A percentile compares a stretch with the other conserved stretches of the same genome.
phyloP scores from a whole-genome alignment of 2,113 vertebrate genomes.

The Entomyzon cyanotis region DNA sequence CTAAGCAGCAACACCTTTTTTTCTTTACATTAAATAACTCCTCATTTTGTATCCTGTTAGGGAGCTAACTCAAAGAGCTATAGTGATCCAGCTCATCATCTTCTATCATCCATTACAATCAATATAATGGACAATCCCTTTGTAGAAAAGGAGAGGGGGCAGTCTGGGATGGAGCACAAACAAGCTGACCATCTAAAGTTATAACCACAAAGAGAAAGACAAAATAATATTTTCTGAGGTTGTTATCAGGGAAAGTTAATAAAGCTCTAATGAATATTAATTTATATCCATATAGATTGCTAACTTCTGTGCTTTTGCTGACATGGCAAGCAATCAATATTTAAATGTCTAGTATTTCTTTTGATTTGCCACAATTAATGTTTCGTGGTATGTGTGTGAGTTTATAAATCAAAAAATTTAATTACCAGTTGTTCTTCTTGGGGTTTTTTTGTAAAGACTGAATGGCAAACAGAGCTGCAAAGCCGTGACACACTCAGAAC shows the following conservation, averaged over 20 bases:
- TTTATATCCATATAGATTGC: background rate
- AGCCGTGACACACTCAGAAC: background rate
- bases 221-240: conserved; percentile 14
- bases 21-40: background rate
- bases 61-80: background rate
- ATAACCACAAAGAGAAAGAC: background rate
- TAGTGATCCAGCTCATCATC: background rate
- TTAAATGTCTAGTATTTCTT: conserved; percentile 28
- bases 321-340: background rate
- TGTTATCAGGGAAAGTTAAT: conserved; percentile 11
- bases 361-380: conserved; percentile 40
- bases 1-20: background rate
- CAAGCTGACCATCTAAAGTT: background rate
- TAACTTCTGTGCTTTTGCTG: conserved; percentile 32
- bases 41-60: background rate
- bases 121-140: background rate
- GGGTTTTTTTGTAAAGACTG: background rate
- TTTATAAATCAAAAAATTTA: conserved; percentile 41
- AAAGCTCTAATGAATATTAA: conserved; percentile 27
- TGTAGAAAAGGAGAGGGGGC: background rate
- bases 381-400: conserved; percentile 3
- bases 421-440: conserved; percentile 17
- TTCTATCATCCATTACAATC: background rate
- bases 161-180: background rate
- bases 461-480: conserved; percentile 7